phyloP scores from a whole-genome alignment of 2,888 invertebrate species.

The Scaptomyza caliginosa region DNA sequence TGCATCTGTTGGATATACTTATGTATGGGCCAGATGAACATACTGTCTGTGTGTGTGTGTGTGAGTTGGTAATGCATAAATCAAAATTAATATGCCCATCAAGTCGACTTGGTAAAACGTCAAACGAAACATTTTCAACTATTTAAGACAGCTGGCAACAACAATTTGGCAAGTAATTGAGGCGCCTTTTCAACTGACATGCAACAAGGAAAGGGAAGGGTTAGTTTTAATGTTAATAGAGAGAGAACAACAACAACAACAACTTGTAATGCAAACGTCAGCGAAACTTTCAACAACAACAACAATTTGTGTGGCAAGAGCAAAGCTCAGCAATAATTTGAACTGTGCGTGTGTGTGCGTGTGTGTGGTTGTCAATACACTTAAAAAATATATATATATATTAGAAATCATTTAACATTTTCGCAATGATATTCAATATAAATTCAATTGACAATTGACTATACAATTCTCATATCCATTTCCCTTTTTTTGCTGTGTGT shows the following conservation, averaged over 20 bases:
- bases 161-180: slow-evolving; percentile 44
- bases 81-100: slow-evolving; percentile 65
- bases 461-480: slow-evolving; percentile 17
- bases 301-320: slow-evolving; percentile 46
- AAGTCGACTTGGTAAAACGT: slow-evolving; percentile 40
- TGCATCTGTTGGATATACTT: slow-evolving; percentile 44
- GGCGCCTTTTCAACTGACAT: slow-evolving; percentile 28
- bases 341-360: background rate
- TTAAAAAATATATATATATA: slow-evolving; percentile 4
- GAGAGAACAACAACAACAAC: slow-evolving; percentile 20
- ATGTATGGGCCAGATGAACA: slow-evolving; percentile 15
- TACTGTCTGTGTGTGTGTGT: background rate
- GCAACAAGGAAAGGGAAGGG: background rate
- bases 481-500: slow-evolving; percentile 12
- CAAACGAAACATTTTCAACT: slow-evolving; percentile 57
- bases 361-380: slow-evolving; percentile 4
- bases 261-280: slow-evolving; percentile 54
- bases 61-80: slow-evolving; percentile 50
- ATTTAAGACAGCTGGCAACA: slow-evolving; percentile 41
- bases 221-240: slow-evolving; percentile 63
- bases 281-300: slow-evolving; percentile 46
- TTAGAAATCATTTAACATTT: slow-evolving; percentile 21
- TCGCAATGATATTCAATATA: background rate
- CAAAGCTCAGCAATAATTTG: slow-evolving; percentile 61
- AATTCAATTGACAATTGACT: slow-evolving; percentile 13